Base-by-base conservation (phyloP, 2,113 vertebrate species). In the Heptranchias perlo region DNA sequence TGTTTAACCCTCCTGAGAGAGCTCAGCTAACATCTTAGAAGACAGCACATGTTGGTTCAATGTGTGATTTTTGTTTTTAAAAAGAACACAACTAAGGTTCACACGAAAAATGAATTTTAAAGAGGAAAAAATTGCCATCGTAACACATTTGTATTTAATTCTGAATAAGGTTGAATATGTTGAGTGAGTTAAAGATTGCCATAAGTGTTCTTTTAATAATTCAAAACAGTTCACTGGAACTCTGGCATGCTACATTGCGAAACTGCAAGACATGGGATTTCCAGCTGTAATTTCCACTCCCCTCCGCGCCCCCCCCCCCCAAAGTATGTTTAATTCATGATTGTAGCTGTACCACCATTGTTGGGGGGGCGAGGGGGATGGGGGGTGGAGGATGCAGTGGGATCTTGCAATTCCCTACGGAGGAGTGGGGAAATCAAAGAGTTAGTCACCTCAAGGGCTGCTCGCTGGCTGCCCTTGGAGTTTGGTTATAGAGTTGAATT, bases 41-140 rank as follows among this genome's bases (percentile, higher is more conserved):
- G 65, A 64, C 61, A 94, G 92, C 35, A 23, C 61, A 89, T 67
- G 62, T 65, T 94, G 61, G 92, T 94, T 65, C 61, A 67, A 13
- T 94, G 92, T 94, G 92, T 94, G 92, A 65, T 44, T 93, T 52
- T 87, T 52, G 18, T 25, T 87, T 52, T 87, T 21, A 49, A 87
- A 52, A 39, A 52, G 49, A 87, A 87, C 23, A 35, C 28, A 89
- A 18, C 52, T 35, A 58, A 91, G 87, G 52, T 35, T 91, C 61
- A 31, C 87, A 91, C 52, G 61, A 35, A 54, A 91, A 28, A 58
- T 91, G 52, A 91, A 91, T 91, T 58, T 87, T 87, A 87, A 58
- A 91, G 52, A 91, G 28, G 13, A 16, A 16, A 25, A 28, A n/a
- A 35, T 35, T 0, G 52, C 52, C 35, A 18, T 58, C 52, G 3